These are phyloP conservation scores for Ophioninae sp. DNA, from an alignment of 2,888 invertebrate species.

Conservation along the genomic window DNA sequence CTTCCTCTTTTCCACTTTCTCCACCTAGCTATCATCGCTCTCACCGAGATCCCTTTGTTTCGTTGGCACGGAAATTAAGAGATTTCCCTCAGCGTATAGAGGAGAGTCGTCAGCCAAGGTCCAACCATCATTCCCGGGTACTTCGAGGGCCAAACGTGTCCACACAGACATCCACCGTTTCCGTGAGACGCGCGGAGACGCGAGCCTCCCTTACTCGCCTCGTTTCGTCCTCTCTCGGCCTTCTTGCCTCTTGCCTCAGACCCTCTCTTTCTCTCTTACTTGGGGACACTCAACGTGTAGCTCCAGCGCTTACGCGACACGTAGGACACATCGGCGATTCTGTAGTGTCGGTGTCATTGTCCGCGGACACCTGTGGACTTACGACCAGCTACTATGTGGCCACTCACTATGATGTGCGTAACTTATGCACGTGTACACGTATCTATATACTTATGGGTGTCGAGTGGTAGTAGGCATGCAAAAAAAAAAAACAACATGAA, in stretches of 20 bases:
- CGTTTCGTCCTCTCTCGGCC: slow-evolving; percentile 1
- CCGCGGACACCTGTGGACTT: slow-evolving; percentile 80
- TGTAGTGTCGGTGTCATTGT: slow-evolving; percentile 73
- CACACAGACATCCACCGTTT: slow-evolving; percentile 10
- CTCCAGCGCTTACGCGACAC: slow-evolving; percentile 47
- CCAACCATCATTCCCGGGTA: slow-evolving; percentile 61
- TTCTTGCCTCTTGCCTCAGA: slow-evolving; percentile 8
- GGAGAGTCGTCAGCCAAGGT: slow-evolving; percentile 59
- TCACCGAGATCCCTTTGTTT: slow-evolving; percentile 67
- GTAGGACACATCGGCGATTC: slow-evolving; percentile 48
- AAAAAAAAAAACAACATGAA: slow-evolving; percentile 40
- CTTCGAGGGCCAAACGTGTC: slow-evolving; percentile 49
- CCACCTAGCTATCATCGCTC: slow-evolving; percentile 50
- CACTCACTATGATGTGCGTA: slow-evolving; percentile 68
- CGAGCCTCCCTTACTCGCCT: slow-evolving; percentile 25
- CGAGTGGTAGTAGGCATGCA: not conserved
- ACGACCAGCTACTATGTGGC: slow-evolving; percentile 69
- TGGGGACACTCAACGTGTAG: slow-evolving; percentile 46
- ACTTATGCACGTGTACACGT: slow-evolving; percentile 8
- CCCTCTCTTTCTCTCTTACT: slow-evolving; percentile 17
- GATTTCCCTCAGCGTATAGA: slow-evolving; percentile 70
- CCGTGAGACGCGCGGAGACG: slow-evolving; percentile 21
- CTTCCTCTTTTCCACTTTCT: slow-evolving; percentile 59
- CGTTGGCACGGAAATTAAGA: slow-evolving; percentile 77
- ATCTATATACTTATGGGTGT: not conserved